A percentile compares a stretch with the other conserved stretches of the same genome.
Evolutionary conservation across 2,113 vertebrate species (phyloP).

Genomic region (Ochotona princeps): DNA sequence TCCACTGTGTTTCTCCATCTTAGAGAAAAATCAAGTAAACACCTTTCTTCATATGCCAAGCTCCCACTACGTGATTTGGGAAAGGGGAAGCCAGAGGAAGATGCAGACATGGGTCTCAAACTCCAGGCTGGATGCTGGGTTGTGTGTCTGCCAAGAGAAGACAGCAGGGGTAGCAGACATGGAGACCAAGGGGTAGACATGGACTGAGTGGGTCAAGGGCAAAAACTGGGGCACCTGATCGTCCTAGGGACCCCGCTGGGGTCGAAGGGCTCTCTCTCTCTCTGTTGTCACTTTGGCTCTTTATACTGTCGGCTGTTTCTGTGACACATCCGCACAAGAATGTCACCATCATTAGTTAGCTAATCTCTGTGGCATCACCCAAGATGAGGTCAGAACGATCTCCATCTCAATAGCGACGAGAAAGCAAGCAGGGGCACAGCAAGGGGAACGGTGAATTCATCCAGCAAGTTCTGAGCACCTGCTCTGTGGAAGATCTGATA

Average conservation of each 20-base stretch:
- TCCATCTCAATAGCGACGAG: background rate
- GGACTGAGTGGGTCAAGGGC: background rate
- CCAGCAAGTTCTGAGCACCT: background rate
- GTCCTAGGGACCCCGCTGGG: background rate
- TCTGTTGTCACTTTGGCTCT: background rate
- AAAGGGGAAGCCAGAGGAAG: background rate
- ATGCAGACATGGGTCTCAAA: background rate
- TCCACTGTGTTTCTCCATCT: background rate
- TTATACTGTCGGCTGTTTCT: background rate
- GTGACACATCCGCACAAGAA: constrained; percentile 50
- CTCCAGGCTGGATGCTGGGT: background rate
- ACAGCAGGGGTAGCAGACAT: background rate
- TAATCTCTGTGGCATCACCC: constrained; percentile 62
- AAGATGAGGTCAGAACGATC: constrained; percentile 55
- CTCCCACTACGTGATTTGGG: background rate
- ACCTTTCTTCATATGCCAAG: background rate
- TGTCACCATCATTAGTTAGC: constrained; percentile 54
- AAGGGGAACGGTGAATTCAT: background rate
- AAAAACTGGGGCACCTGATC: background rate
- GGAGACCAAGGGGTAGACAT: background rate
- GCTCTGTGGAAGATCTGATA: background rate
- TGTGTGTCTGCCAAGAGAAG: background rate
- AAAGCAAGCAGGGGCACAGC: background rate
- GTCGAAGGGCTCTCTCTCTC: background rate
- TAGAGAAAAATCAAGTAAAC: background rate